Percentiles rank a stretch among this genome's conserved stretches.
phyloP scores from a whole-genome alignment of 2,113 vertebrate genomes.

The Chionodraco myersi region DNA sequence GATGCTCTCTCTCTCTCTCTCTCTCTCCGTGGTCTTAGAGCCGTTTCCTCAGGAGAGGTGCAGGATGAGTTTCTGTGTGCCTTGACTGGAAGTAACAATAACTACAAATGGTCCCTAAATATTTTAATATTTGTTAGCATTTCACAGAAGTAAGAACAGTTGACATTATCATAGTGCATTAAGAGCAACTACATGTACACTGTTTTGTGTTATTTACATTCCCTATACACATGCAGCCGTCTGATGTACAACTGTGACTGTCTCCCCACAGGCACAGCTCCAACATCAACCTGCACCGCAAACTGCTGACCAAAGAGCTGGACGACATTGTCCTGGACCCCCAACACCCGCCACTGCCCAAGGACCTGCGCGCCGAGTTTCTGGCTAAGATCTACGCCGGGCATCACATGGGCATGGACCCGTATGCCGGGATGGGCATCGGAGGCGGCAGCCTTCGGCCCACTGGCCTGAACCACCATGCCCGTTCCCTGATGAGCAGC shows the following conservation, averaged over 20 bases:
- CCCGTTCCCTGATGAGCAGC: slow-evolving; percentile 88
- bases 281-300: slow-evolving; percentile 99
- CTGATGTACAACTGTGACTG: slow-evolving; percentile 22
- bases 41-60: slow-evolving; percentile 43
- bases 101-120: slow-evolving; percentile 10
- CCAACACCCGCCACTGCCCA: slow-evolving; percentile 93
- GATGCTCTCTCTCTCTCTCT: slow-evolving; percentile 69
- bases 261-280: slow-evolving; percentile 91
- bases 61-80: slow-evolving; percentile 39
- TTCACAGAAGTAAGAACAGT: slow-evolving; percentile 9
- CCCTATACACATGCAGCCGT: background rate
- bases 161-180: background rate
- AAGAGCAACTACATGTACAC: background rate
- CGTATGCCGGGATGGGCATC: slow-evolving; percentile 65
- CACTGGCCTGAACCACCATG: slow-evolving; percentile 81
- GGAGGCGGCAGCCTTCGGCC: slow-evolving; percentile 62
- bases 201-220: slow-evolving; percentile 3
- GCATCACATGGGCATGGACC: slow-evolving; percentile 91
- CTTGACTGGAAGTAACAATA: slow-evolving; percentile 35
- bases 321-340: slow-evolving; percentile 99
- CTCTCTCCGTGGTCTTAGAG: slow-evolving; percentile 41
- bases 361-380: slow-evolving; percentile 96
- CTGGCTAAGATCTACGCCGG: slow-evolving; percentile 96
- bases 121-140: slow-evolving; percentile 13
- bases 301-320: slow-evolving; percentile 99